Percentiles rank a stretch among this genome's conserved stretches.
Evolutionary conservation across 92 coral and sea anemone genomes (phyloP).

Genomic region (Parazoanthus atlanticus): DNA sequence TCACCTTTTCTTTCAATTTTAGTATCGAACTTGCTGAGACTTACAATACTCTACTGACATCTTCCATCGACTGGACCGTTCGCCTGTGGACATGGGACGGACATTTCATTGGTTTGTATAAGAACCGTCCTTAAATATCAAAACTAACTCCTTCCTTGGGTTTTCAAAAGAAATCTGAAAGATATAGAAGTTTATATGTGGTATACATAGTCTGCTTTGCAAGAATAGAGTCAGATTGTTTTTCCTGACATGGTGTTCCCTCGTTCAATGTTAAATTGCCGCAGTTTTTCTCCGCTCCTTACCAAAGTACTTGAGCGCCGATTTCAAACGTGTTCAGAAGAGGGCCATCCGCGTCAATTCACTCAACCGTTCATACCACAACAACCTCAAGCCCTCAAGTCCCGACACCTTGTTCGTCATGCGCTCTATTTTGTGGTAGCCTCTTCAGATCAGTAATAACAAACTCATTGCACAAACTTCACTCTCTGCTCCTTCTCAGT

Average conservation of each 20-base stretch:
- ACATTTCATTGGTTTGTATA: conserved; percentile 82
- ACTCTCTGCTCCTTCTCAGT: too few species aligned
- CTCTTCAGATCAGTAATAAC: too few species aligned
- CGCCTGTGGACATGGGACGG: conserved; percentile 97
- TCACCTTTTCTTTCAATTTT: conserved; percentile 9
- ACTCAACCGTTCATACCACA: too few species aligned
- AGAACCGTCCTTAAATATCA: neutral
- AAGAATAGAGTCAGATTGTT: neutral
- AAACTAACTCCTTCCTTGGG: neutral
- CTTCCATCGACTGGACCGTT: conserved; percentile 92
- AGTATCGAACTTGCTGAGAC: conserved; percentile 89
- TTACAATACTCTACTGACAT: conserved; percentile 71
- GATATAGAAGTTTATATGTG: neutral
- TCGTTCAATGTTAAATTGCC: too few species aligned
- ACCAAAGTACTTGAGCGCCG: neutral
- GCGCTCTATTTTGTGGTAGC: too few species aligned
- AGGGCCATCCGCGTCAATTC: too few species aligned
- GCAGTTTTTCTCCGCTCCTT: neutral
- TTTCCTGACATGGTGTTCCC: neutral
- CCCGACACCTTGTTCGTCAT: too few species aligned
- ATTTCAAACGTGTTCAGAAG: neutral
- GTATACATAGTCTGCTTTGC: neutral
- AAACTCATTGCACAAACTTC: too few species aligned
- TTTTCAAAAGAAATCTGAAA: neutral
- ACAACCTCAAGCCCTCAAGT: too few species aligned